These are phyloP conservation scores for Diachrysia chrysitis DNA, from an alignment of 2,888 invertebrate genomes.

Conservation along the genomic window DNA sequence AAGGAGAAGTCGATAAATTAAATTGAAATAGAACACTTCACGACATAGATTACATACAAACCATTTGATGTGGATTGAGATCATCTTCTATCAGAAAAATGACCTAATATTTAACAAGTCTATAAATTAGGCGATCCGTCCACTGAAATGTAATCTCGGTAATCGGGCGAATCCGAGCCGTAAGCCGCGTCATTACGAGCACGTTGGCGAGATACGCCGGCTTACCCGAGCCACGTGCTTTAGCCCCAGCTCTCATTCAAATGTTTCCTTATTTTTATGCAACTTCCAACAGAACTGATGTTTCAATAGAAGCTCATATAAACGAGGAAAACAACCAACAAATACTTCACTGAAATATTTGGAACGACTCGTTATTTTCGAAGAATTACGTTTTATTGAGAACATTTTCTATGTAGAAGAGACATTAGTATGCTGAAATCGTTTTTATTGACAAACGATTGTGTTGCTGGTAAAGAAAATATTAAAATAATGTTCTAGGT, in stretches of 20 bases:
- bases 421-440: constrained; percentile 11
- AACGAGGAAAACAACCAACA: constrained; percentile 37
- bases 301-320: constrained; percentile 32
- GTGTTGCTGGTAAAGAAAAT: constrained; percentile 9
- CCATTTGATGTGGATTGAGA: not conserved
- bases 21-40: too few species aligned
- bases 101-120: constrained; percentile 1
- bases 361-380: constrained; percentile 25
- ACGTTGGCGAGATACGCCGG: constrained; percentile 41
- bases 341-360: constrained; percentile 37
- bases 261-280: constrained; percentile 31
- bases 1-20: too few species aligned
- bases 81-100: not conserved
- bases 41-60: too few species aligned
- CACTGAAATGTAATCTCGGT: not conserved
- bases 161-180: constrained; percentile 11
- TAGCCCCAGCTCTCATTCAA: constrained; percentile 33
- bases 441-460: constrained; percentile 27
- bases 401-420: constrained; percentile 9
- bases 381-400: constrained; percentile 25
- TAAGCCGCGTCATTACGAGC: constrained; percentile 48
- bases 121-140: not conserved
- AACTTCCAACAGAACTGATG: constrained; percentile 8
- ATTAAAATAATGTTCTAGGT: not conserved
- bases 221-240: constrained; percentile 39